phyloP scores from a whole-genome alignment of 2,113 vertebrate species.

The Chaetura pelagica region DNA sequence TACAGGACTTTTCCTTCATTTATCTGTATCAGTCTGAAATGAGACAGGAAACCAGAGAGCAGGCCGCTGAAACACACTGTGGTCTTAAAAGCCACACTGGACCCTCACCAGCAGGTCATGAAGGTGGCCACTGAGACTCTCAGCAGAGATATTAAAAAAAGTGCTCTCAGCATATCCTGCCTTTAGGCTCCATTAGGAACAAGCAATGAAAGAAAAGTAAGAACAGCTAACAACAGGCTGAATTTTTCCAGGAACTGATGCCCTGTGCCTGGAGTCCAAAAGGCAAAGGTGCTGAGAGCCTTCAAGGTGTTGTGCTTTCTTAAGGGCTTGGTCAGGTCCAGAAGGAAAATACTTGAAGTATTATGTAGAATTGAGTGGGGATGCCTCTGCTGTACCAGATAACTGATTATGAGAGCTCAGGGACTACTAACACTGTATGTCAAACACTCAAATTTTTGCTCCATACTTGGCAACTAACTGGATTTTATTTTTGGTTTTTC shows the following conservation, averaged over 20 bases:
- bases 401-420: neutral
- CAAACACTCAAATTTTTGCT: neutral
- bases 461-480: neutral
- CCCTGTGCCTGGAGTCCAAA: neutral
- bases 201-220: neutral
- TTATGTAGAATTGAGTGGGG: neutral
- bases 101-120: neutral
- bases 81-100: neutral
- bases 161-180: neutral
- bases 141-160: neutral
- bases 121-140: neutral
- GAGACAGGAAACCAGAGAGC: neutral
- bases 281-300: neutral
- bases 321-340: neutral
- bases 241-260: neutral
- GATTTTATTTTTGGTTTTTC: neutral
- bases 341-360: neutral
- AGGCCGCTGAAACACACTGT: neutral
- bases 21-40: neutral
- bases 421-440: neutral
- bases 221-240: neutral
- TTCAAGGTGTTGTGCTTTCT: neutral
- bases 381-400: neutral
- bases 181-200: neutral
- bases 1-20: neutral